Conservation (phyloP, 2,113 vertebrate genomes). For the Actinemys pallida region DNA sequence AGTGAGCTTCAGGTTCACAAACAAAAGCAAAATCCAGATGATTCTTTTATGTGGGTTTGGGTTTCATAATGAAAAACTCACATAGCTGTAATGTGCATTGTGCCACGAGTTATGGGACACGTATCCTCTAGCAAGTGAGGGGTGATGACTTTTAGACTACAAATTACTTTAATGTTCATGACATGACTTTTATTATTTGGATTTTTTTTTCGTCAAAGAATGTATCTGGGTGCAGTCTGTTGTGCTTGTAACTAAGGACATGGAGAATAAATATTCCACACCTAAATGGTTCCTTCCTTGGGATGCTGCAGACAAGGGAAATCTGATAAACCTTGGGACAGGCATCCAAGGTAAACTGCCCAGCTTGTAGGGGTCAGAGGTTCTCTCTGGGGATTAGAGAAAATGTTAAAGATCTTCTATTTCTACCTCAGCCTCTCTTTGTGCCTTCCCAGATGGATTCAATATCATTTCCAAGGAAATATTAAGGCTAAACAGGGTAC, state of each 20-base stretch:
- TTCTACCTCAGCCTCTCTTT: background rate
- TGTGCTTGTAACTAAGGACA: background rate
- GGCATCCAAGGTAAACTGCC: slow-evolving; percentile 24
- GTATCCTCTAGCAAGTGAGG: background rate
- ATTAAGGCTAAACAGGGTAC: background rate
- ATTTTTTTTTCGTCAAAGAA: background rate
- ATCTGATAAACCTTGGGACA: slow-evolving; percentile 49
- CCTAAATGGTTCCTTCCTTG: background rate
- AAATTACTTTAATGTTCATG: slow-evolving; percentile 42
- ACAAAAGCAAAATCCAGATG: background rate
- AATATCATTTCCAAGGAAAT: background rate
- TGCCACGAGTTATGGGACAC: background rate
- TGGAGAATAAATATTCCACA: background rate
- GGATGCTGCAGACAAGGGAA: slow-evolving; percentile 9
- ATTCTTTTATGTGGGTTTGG: background rate
- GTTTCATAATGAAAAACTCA: slow-evolving; percentile 43
- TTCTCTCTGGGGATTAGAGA: slow-evolving; percentile 5
- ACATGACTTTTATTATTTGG: background rate
- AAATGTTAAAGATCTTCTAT: slow-evolving; percentile 40
- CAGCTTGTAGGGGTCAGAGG: background rate
- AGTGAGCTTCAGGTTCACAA: slow-evolving; percentile 41
- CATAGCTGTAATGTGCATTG: background rate
- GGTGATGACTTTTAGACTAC: background rate
- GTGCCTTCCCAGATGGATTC: background rate
- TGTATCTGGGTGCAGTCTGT: slow-evolving; percentile 8